phyloP scores from a whole-genome alignment of 2,113 vertebrate species.

The Actenoides hombroni region DNA sequence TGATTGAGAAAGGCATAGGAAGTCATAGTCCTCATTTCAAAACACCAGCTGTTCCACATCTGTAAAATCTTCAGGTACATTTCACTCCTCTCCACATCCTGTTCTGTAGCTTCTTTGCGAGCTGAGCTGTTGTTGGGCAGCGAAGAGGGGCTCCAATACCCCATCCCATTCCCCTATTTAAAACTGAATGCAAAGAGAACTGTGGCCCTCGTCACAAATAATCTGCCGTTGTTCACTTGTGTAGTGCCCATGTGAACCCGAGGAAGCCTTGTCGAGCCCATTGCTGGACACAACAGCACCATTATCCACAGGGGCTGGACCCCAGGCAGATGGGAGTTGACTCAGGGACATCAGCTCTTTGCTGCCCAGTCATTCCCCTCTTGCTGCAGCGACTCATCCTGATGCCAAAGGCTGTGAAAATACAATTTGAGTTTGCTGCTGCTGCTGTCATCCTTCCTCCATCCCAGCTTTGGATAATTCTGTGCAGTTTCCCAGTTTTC shows the following conservation, averaged over 20 bases:
- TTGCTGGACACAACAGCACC: neutral
- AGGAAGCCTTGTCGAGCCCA: neutral
- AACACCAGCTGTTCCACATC: neutral
- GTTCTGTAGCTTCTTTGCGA: rapidly evolving
- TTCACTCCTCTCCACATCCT: neutral
- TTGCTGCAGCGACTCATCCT: neutral
- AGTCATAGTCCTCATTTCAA: neutral
- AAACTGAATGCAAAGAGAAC: neutral
- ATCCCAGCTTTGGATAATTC: neutral
- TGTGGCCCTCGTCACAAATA: neutral
- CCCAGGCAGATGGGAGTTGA: neutral
- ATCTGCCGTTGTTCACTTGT: neutral
- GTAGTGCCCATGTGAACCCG: neutral
- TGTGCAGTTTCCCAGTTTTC: neutral
- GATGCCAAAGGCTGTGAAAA: neutral
- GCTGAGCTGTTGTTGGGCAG: neutral
- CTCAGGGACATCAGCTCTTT: neutral
- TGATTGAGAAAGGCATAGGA: neutral
- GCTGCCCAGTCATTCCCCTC: neutral
- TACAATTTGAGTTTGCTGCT: neutral
- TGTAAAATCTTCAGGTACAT: neutral
- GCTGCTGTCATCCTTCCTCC: neutral
- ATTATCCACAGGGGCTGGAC: neutral
- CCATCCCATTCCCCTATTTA: neutral
- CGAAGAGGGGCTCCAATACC: neutral